Base-by-base conservation (phyloP, 1,140 invertebrate genomes). In the Helicorthomorpha holstii region DNA sequence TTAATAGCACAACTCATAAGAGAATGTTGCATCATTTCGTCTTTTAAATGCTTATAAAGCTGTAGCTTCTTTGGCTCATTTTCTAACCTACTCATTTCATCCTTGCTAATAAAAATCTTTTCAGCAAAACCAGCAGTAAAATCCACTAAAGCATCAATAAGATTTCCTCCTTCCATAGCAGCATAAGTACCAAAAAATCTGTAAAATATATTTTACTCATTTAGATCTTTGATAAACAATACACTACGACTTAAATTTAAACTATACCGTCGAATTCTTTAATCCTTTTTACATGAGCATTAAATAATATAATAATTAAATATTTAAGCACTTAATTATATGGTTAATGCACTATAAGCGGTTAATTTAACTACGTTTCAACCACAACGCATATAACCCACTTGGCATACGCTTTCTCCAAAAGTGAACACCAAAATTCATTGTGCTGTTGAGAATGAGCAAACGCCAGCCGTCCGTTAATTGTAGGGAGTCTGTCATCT, bases 361-460 rank as follows among this genome's bases (percentile, higher is more conserved):
- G n/a, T n/a, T n/a, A n/a, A n/a, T n/a, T n/a, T n/a, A n/a, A n/a
- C n/a, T n/a, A n/a, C n/a, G n/a, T n/a, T n/a, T n/a, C n/a, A n/a
- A n/a, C n/a, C n/a, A n/a, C n/a, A n/a, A n/a, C 7, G 21, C 21
- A 45, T 12, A 44, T 2, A 12, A 24, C 25, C 19, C 4, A n/a
- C 21, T 44, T 78, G 16, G 76, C 76, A 64, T 79, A 78, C 27
- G 76, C 76, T 59, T 78, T 78, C 60, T 78, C 76, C 34, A 78
- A 57, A 23, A 78, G 62, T 21, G 75, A 73, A 56, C 69, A 69
- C 77, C 76, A 79, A 60, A 78, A 79, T 58, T 69, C 68, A 49
- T 63, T 60, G 34, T 65, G 63, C 14, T 66, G 59, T 46, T 66
- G 65, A 10, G 75, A 75, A 56, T 75, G 72, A 56, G 74, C 70